Conservation (phyloP, 2,113 vertebrate species). For the Mesocricetus auratus region DNA sequence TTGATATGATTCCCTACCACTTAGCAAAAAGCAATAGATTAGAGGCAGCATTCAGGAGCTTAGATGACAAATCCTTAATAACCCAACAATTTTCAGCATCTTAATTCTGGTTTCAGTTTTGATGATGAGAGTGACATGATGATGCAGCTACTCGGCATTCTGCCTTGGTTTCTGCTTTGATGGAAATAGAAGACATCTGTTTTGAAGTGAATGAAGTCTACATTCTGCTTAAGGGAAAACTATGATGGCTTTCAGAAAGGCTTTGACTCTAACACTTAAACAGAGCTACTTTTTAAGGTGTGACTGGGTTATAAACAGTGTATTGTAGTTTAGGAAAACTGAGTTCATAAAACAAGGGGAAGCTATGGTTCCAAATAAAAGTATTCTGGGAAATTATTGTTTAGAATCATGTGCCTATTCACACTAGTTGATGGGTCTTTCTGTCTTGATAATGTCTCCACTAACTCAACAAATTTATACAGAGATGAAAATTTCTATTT, state of each 20-base stretch:
- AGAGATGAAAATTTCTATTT: not conserved
- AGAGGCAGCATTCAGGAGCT: not conserved
- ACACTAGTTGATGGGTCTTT: not conserved
- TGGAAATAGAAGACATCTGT: not conserved
- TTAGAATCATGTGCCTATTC: not conserved
- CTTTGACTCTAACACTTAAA: not conserved
- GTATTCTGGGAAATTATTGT: not conserved
- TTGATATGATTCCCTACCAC: not conserved
- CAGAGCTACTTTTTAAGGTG: not conserved
- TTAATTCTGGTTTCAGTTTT: not conserved
- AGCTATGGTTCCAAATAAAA: not conserved
- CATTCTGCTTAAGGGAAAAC: not conserved
- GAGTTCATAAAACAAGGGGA: not conserved
- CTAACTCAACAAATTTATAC: not conserved
- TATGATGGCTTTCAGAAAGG: not conserved
- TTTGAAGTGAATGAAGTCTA: not conserved
- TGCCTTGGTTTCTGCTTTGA: not conserved
- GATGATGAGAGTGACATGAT: accelerated
- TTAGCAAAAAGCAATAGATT: not conserved
- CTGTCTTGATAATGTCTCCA: not conserved
- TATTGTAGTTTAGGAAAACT: not conserved
- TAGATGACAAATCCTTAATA: not conserved
- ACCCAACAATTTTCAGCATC: not conserved
- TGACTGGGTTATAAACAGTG: not conserved
- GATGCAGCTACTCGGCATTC: not conserved